Evolutionary conservation across 2,797 vertebrate species (phyloP).

Genomic region (Amblyraja radiata): DNA sequence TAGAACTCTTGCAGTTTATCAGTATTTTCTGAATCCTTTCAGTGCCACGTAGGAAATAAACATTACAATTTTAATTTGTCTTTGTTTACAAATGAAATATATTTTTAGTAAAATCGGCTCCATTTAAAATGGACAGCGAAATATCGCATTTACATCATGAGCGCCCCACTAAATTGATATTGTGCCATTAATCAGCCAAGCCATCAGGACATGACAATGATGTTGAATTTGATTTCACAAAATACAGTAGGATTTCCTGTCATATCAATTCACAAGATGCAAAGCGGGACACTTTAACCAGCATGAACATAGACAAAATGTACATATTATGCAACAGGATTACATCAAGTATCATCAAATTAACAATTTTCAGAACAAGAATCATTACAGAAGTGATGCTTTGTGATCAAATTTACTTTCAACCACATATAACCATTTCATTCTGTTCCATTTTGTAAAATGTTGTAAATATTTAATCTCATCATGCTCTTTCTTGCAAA

Average conservation of each 20-base stretch:
- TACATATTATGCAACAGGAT: not conserved
- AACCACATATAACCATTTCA: not conserved
- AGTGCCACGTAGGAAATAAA: not conserved
- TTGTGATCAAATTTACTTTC: not conserved
- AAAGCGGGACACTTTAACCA: not conserved
- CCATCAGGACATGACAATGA: not conserved
- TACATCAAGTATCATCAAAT: not conserved
- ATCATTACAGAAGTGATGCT: not conserved
- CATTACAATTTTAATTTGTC: not conserved
- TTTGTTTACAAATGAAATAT: not conserved
- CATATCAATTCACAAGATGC: not conserved
- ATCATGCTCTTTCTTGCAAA: not conserved
- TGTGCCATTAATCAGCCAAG: not conserved
- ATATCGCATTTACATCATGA: not conserved
- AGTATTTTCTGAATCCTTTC: not conserved
- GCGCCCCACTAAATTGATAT: not conserved
- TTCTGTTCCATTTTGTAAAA: not conserved
- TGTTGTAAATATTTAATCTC: not conserved
- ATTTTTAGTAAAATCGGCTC: not conserved
- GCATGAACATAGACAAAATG: not conserved
- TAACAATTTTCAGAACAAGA: not conserved
- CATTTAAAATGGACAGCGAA: not conserved
- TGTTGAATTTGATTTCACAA: constrained; percentile 10
- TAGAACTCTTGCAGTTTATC: not conserved
- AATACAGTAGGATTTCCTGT: not conserved